A percentile compares a stretch with the other conserved stretches of the same genome.
Evolutionary conservation across 1,140 invertebrate genomes (phyloP).

Genomic region (Neoseiulus cucumeris): DNA sequence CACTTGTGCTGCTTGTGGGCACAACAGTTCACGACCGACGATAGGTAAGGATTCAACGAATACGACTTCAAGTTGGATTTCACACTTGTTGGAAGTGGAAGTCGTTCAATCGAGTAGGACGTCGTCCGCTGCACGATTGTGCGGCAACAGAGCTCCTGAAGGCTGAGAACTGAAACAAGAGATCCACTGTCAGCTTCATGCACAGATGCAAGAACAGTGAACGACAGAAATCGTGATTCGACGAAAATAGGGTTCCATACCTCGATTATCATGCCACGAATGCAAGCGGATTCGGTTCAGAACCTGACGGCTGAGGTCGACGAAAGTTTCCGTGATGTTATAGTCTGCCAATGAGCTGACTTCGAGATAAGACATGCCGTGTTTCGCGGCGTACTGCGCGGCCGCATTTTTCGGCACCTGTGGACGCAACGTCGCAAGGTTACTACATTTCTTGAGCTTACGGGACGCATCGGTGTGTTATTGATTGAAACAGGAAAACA

Average conservation of each 20-base stretch:
- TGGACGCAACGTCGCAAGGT: not conserved
- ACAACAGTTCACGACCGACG: not conserved
- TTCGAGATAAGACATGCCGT: slow-evolving; percentile 95
- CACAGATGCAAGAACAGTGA: not conserved
- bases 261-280: slow-evolving; percentile 10
- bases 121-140: slow-evolving; percentile 80
- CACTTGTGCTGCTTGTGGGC: not conserved
- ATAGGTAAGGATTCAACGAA: slow-evolving; percentile 29
- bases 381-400: slow-evolving; percentile 74
- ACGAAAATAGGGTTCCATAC: not conserved
- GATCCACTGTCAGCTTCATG: too few relatives aligned
- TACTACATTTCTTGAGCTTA: not conserved
- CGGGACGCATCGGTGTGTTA: too few relatives aligned
- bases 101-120: slow-evolving; percentile 79
- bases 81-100: slow-evolving; percentile 69
- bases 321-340: slow-evolving; percentile 89
- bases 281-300: slow-evolving; percentile 44
- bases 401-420: slow-evolving; percentile 62
- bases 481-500: too few relatives aligned
- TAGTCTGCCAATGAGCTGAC: slow-evolving; percentile 88
- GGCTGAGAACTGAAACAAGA: slow-evolving; percentile 52
- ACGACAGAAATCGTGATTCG: not conserved
- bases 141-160: slow-evolving; percentile 84
- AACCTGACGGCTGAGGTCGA: slow-evolving; percentile 77
- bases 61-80: slow-evolving; percentile 90